These are phyloP conservation scores for Irena cyanogastra DNA, from an alignment of 2,113 vertebrate species.

Conservation along the genomic window DNA sequence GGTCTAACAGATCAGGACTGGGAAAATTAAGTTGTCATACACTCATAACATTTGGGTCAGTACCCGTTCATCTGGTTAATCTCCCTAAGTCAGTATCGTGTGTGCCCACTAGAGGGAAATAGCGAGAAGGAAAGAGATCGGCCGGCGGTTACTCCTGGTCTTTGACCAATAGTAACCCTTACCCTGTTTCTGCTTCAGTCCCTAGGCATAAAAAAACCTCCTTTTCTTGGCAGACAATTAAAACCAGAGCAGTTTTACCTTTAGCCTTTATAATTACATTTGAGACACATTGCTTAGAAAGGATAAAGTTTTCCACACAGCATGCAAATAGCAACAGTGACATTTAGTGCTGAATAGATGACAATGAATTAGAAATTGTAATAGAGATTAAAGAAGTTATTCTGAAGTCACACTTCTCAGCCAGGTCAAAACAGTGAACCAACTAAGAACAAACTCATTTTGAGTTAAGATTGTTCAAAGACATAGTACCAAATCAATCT, in stretches of 20 bases:
- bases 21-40: not conserved
- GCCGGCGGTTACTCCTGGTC: slow-evolving; percentile 74
- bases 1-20: not conserved
- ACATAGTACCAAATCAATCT: not conserved
- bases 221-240: not conserved
- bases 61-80: accelerated
- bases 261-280: slow-evolving; percentile 39
- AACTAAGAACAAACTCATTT: not conserved
- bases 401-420: not conserved
- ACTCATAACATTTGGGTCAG: accelerated
- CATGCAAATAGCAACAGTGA: not conserved
- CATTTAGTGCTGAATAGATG: not conserved
- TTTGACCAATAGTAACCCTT: slow-evolving; percentile 67
- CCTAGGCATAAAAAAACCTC: not conserved
- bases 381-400: not conserved
- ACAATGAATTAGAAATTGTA: not conserved
- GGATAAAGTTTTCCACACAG: not conserved
- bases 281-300: not conserved
- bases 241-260: not conserved
- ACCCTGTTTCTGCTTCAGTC: not conserved
- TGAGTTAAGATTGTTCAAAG: not conserved
- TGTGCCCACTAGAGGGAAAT: slow-evolving; percentile 65
- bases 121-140: not conserved
- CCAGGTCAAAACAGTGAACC: not conserved
- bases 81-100: not conserved